phyloP scores from a whole-genome alignment of 64 coral and sea anemone genomes.

The Montipora cactus region DNA sequence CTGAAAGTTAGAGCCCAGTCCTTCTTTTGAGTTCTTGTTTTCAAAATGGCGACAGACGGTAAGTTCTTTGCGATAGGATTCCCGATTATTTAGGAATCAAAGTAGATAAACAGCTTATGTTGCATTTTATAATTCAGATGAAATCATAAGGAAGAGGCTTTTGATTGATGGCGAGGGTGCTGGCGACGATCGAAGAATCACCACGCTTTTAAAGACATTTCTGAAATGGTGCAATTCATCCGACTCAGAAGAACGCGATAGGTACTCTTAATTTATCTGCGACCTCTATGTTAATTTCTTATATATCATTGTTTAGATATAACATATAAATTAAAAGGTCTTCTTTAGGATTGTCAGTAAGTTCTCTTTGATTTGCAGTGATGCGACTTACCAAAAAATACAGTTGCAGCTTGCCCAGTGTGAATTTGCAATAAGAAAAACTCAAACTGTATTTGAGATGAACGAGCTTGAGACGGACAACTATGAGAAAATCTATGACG shows the following conservation, averaged over 20 bases:
- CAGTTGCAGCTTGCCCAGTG: slow-evolving; percentile 88
- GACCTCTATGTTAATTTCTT: neutral
- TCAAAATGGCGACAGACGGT: slow-evolving; percentile 90
- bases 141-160: slow-evolving; percentile 89
- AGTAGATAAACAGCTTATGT: neutral
- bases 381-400: slow-evolving; percentile 93
- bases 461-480: slow-evolving; percentile 94
- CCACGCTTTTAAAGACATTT: slow-evolving; percentile 91
- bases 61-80: neutral
- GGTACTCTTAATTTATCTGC: slow-evolving; percentile 38
- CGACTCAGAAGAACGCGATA: slow-evolving; percentile 74
- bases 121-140: slow-evolving; percentile 64
- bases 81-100: neutral
- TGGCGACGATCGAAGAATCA: slow-evolving; percentile 92
- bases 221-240: slow-evolving; percentile 91
- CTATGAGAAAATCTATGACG: slow-evolving; percentile 92
- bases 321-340: neutral
- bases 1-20: neutral
- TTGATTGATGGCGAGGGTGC: slow-evolving; percentile 97
- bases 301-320: too few relatives aligned
- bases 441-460: slow-evolving; percentile 86
- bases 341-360: too few relatives aligned
- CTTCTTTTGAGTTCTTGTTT: neutral
- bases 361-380: slow-evolving; percentile 35
- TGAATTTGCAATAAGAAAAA: slow-evolving; percentile 94